phyloP scores from a whole-genome alignment of 1,140 invertebrate genomes.

The Littorina saxatilis region DNA sequence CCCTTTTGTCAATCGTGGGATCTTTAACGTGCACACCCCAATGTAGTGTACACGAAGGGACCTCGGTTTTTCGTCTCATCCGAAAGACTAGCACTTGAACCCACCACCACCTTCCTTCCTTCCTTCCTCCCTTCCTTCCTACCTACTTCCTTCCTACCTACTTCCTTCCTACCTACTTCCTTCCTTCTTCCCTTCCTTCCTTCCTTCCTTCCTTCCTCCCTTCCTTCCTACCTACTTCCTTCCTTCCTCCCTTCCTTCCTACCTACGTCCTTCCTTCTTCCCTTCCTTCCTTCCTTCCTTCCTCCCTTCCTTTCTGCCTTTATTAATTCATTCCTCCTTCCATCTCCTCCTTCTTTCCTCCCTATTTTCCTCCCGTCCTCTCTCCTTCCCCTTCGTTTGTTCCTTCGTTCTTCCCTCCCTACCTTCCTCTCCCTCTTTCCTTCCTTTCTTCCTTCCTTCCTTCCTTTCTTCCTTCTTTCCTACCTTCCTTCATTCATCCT shows the following conservation, averaged over 20 bases:
- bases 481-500: neutral
- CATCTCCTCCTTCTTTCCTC: neutral
- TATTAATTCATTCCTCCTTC: too few species aligned
- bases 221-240: neutral
- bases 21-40: too few species aligned
- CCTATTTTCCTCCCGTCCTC: slow-evolving; percentile 15
- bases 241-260: neutral
- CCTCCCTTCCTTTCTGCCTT: too few species aligned
- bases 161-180: neutral
- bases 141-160: neutral
- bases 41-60: too few species aligned
- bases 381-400: slow-evolving; percentile 15
- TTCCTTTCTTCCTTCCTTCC: slow-evolving; percentile 22
- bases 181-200: neutral
- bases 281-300: neutral
- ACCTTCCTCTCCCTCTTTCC: neutral
- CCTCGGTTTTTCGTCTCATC: too few species aligned
- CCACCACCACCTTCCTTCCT: too few species aligned
- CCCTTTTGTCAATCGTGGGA: too few species aligned
- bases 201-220: neutral
- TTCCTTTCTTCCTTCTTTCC: slow-evolving; percentile 14
- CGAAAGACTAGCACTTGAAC: too few species aligned
- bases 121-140: neutral
- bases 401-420: slow-evolving; percentile 21
- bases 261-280: neutral